Base-by-base conservation (phyloP, 2,888 invertebrate genomes). In the Ochlodes sylvanus region DNA sequence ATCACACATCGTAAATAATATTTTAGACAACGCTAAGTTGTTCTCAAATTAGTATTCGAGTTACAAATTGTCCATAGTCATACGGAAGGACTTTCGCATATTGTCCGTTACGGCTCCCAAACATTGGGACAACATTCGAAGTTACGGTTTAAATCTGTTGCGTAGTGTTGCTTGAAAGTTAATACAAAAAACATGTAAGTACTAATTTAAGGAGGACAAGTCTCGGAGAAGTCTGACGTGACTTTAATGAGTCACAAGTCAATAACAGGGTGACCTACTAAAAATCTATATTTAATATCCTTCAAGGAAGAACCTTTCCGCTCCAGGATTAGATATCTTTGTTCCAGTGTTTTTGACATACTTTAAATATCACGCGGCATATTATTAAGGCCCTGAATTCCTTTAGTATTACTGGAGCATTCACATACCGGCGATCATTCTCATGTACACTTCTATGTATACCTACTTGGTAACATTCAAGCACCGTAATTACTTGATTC, bases 231-330 rank as follows among this genome's bases (percentile, higher is more conserved):
- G 44, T 47, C 41, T 67, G 34, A 50, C 19, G 54, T 55, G 67
- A 61, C 61, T 47, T 12, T 6, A 38, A 44, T 62, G 68, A 56
- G 21, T 68, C 62, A 68, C 27, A 62, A 56, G 65, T 58, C 57
- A 58, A 58, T 65, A 58, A 21, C 61, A 61, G 17, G 47, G 47
- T 62, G 56, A 62, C 68, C 68, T 50, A 62, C 38, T 50, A 62
- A 68, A 61, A 55, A 17, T 38, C 19, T 68, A 62, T 62, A 41
- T 68, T 68, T 62, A 56, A 55, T 27, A 41, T 27, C 17, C 7
- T 54, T 58, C 15, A 42, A 21, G 52, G 47, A 66, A 42, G 7
- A 34, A 55, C 50, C 5, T 17, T 12, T 54, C 19, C 27, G 15
- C 19, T 54, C 32, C 54, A 44, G 44, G 44, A 54, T 61, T 54